phyloP scores from a whole-genome alignment of 2,797 vertebrate species.

The Cuculus canorus region DNA sequence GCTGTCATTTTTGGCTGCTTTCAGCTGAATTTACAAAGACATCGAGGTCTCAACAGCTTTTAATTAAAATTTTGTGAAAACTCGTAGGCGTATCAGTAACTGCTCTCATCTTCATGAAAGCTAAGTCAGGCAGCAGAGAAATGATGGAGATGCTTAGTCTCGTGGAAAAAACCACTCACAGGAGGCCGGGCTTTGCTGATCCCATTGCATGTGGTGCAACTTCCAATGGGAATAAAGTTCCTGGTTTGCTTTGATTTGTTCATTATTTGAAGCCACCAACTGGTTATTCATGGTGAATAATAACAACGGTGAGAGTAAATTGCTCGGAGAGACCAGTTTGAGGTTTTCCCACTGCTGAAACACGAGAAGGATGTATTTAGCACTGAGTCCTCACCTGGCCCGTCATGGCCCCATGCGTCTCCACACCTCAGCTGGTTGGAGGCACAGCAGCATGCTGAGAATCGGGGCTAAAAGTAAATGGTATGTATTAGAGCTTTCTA shows the following conservation, averaged over 20 bases:
- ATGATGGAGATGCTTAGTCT: too few species aligned
- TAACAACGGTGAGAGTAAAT: neutral
- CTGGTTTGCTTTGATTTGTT: neutral
- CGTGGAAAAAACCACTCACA: neutral
- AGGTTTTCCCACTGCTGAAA: neutral
- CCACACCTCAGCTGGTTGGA: accelerated
- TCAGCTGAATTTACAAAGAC: neutral
- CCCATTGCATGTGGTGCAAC: neutral
- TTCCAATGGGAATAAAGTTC: neutral
- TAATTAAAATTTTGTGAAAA: neutral
- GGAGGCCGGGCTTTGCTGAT: neutral
- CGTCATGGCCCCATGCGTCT: too few species aligned
- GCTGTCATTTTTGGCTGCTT: neutral
- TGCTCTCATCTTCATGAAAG: neutral
- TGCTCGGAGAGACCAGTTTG: neutral
- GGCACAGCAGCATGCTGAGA: neutral
- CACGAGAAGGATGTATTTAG: accelerated
- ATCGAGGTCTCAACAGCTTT: neutral
- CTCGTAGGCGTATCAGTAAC: neutral
- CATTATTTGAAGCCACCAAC: neutral
- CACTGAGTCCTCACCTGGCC: neutral
- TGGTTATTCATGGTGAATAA: neutral
- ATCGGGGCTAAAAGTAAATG: neutral
- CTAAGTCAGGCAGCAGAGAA: neutral
- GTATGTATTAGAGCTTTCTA: neutral